Percentiles rank a stretch among this genome's conserved stretches.
Evolutionary conservation across 2,888 invertebrate genomes (phyloP).

Genomic region (Hypolimnas misippus): DNA sequence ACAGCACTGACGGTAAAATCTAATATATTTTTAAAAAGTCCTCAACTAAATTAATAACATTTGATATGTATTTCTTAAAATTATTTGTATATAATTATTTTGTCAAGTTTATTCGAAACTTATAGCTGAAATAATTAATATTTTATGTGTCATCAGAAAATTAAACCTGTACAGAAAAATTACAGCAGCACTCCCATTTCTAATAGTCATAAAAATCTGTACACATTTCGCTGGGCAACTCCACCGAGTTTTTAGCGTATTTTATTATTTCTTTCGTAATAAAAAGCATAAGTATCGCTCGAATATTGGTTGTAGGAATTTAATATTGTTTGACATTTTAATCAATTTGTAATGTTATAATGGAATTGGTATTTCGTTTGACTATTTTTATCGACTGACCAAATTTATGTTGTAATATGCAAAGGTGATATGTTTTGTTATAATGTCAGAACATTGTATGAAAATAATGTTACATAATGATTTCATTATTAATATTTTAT

Average conservation of each 20-base stretch:
- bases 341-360: slow-evolving; percentile 7
- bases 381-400: neutral
- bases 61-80: too few relatives aligned
- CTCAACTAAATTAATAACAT: too few relatives aligned
- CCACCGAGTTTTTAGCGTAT: slow-evolving; percentile 17
- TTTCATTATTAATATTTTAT: too few relatives aligned
- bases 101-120: too few relatives aligned
- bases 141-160: neutral
- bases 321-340: slow-evolving; percentile 17
- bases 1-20: too few relatives aligned
- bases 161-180: neutral
- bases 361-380: neutral
- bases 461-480: too few relatives aligned
- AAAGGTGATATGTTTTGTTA: too few relatives aligned
- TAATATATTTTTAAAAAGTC: too few relatives aligned
- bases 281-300: slow-evolving; percentile 14
- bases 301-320: slow-evolving; percentile 21
- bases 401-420: neutral
- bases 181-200: neutral
- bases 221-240: slow-evolving; percentile 2
- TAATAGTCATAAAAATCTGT: slow-evolving; percentile 14
- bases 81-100: too few relatives aligned
- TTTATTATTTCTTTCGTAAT: slow-evolving; percentile 18
- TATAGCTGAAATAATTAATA: too few relatives aligned
- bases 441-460: neutral